A percentile compares a stretch with the other conserved stretches of the same genome.
These are phyloP conservation scores for Laticauda laticaudata DNA, from an alignment of 2,113 vertebrate species.

Conservation along the genomic window DNA sequence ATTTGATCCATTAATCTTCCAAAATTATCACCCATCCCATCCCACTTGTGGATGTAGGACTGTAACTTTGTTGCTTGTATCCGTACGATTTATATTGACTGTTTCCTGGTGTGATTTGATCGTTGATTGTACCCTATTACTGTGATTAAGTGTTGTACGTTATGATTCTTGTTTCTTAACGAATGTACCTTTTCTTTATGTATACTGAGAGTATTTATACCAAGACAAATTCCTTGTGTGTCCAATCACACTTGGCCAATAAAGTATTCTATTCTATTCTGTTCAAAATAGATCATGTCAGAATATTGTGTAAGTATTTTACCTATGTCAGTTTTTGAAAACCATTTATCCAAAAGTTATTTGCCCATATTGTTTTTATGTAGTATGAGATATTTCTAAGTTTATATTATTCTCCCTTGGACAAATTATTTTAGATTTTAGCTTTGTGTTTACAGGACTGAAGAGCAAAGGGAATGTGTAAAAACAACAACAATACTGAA, in stretches of 20 bases:
- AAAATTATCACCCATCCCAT: not conserved
- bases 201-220: too few relatives aligned
- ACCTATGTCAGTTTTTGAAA: not conserved
- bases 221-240: too few relatives aligned
- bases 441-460: slow-evolving; percentile 22
- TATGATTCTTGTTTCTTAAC: too few relatives aligned
- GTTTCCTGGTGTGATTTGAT: too few relatives aligned
- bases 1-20: not conserved
- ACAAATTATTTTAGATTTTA: not conserved
- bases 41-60: too few relatives aligned
- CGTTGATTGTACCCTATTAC: too few relatives aligned
- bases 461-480: not conserved
- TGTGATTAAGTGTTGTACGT: too few relatives aligned
- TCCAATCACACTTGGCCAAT: too few relatives aligned
- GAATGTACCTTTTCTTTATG: too few relatives aligned
- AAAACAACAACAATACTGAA: not conserved
- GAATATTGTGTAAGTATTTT: not conserved
- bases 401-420: not conserved
- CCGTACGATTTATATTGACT: too few relatives aligned
- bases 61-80: too few relatives aligned
- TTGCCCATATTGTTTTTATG: not conserved
- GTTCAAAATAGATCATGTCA: not conserved
- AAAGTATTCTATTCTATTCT: too few relatives aligned
- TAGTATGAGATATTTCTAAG: not conserved
- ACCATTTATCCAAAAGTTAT: not conserved